Evolutionary conservation across 2,888 invertebrate genomes (phyloP).

Genomic region (Protophormia terraenovae): DNA sequence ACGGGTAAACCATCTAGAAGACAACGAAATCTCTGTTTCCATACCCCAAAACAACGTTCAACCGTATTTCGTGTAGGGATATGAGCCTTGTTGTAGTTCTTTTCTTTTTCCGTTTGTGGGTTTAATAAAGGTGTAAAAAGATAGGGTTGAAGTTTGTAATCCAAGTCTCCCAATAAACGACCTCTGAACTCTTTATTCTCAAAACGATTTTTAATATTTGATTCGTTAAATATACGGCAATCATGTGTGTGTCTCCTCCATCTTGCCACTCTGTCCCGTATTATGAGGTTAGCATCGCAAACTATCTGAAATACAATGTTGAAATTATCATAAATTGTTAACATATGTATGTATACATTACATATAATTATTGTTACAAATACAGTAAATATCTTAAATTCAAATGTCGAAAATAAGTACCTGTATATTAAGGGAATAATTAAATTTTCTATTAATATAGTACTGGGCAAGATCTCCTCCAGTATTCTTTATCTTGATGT

Average conservation of each 20-base stretch:
- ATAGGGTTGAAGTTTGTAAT: neutral
- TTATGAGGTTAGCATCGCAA: conserved; percentile 17
- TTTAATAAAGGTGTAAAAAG: neutral
- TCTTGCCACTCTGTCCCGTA: conserved; percentile 18
- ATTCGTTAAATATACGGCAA: conserved; percentile 8
- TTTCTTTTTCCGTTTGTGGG: conserved; percentile 11
- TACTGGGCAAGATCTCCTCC: neutral
- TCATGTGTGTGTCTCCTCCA: conserved; percentile 15
- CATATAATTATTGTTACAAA: neutral
- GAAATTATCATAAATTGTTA: no score
- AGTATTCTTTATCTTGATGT: neutral
- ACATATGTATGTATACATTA: no score
- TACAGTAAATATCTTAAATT: neutral
- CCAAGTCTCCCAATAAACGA: conserved; percentile 11
- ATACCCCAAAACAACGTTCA: neutral
- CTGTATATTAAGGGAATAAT: conserved; percentile 11
- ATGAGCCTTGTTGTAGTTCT: neutral
- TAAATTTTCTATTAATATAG: neutral
- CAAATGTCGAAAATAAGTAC: neutral
- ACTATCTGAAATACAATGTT: neutral
- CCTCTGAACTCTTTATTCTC: conserved; percentile 16
- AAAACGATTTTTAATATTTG: conserved; percentile 9
- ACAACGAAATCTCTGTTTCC: no score
- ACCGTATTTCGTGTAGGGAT: neutral
- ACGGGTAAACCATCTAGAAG: no score